Evolutionary conservation across 37 sponge, comb jelly and placozoan genomes (phyloP).

Genomic region (Spongilla lacustris): DNA sequence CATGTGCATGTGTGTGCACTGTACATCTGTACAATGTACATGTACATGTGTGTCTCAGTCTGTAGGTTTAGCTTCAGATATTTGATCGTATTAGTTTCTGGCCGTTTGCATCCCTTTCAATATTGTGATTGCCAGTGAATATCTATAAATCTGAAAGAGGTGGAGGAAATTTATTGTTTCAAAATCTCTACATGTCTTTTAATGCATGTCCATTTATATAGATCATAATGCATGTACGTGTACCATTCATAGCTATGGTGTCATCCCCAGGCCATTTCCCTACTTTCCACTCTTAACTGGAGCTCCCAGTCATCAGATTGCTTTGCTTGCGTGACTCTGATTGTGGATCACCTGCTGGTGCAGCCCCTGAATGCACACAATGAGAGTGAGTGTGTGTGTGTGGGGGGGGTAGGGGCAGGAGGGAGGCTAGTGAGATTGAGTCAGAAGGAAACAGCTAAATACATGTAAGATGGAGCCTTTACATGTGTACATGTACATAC

Average conservation of each 20-base stretch:
- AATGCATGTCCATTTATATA: too few species aligned
- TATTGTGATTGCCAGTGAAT: too few species aligned
- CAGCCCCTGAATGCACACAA: conserved; percentile 55
- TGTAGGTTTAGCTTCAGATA: neutral
- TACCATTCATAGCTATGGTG: too few species aligned
- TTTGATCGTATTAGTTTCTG: neutral
- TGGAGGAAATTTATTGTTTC: too few species aligned
- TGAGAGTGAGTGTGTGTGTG: conserved; percentile 40
- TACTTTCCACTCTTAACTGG: conserved; percentile 54
- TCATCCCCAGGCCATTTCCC: conserved; percentile 33
- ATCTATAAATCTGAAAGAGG: too few species aligned
- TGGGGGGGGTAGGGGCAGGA: too few species aligned
- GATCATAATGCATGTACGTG: too few species aligned
- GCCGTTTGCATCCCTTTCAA: too few species aligned
- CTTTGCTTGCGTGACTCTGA: conserved; percentile 48
- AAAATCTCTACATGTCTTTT: too few species aligned
- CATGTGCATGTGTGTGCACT: neutral
- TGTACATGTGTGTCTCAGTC: neutral
- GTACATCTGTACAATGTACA: neutral
- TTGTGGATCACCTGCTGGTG: conserved; percentile 63
- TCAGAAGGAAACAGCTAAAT: too few species aligned
- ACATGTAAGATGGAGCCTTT: neutral
- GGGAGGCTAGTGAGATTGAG: too few species aligned
- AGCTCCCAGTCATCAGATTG: conserved; percentile 40
- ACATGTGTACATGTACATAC: neutral